Conservation (phyloP, 2,888 invertebrate species). For the Leptopilina myrica region DNA sequence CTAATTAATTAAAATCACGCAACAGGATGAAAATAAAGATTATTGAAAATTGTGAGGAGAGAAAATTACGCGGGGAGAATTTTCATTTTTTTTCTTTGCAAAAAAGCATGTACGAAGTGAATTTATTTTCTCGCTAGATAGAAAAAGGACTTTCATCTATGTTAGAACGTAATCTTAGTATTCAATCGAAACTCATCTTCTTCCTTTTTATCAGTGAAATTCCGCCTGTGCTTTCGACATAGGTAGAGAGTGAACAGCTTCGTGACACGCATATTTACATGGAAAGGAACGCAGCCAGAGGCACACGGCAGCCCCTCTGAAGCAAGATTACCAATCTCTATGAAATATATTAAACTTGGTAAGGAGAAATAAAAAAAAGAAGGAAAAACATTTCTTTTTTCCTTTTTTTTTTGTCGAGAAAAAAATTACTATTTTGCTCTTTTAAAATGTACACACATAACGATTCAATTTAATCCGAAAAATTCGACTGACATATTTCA, state of each 20-base stretch:
- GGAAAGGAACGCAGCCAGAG: constrained; percentile 49
- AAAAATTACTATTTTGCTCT: background rate
- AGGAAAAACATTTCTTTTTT: background rate
- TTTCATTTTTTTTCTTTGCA: background rate
- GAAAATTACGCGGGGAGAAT: background rate
- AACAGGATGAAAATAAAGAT: background rate
- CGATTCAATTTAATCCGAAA: constrained; percentile 4
- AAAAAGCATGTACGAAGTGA: constrained; percentile 30
- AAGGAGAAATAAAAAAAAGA: too few relatives aligned
- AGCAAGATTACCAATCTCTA: constrained; percentile 33
- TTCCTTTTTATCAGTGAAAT: constrained; percentile 51
- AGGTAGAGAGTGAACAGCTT: constrained; percentile 52
- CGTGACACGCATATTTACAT: constrained; percentile 55
- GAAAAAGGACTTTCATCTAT: constrained; percentile 46
- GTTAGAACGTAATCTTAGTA: constrained; percentile 47
- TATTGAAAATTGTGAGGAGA: background rate
- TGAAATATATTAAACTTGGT: constrained; percentile 25
- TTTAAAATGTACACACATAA: background rate
- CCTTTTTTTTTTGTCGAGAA: background rate
- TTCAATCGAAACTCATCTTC: constrained; percentile 52
- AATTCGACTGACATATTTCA: background rate
- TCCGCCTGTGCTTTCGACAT: constrained; percentile 42
- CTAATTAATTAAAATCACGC: background rate
- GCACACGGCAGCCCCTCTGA: constrained; percentile 2
- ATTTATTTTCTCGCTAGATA: constrained; percentile 42